phyloP scores from a whole-genome alignment of 1,140 invertebrate species.

The Chlorops oryzae region DNA sequence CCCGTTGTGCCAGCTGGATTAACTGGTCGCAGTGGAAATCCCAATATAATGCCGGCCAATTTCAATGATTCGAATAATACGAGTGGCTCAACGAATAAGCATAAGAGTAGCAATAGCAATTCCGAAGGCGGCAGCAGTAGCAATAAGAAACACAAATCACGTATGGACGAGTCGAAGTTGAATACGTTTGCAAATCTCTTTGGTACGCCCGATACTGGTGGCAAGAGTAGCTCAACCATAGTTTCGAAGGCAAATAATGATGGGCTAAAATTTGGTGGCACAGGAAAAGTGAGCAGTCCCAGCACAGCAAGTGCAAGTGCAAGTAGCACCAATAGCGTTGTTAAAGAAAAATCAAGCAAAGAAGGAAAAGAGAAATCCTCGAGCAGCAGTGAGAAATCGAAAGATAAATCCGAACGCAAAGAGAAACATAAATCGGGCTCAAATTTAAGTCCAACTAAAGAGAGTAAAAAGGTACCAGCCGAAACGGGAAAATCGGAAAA shows the following conservation, averaged over 20 bases:
- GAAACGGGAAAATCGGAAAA: constrained; percentile 55
- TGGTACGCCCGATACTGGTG: constrained; percentile 63
- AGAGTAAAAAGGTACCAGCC: constrained; percentile 52
- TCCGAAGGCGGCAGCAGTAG: constrained; percentile 50
- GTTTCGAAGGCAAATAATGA: neutral
- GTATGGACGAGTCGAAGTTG: constrained; percentile 56
- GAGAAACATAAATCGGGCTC: constrained; percentile 54
- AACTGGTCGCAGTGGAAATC: constrained; percentile 18
- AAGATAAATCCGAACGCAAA: constrained; percentile 55
- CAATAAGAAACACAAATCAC: constrained; percentile 60
- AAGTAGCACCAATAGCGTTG: constrained; percentile 20
- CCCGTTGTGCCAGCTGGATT: constrained; percentile 23
- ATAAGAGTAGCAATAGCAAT: no score
- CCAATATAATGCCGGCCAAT: constrained; percentile 5
- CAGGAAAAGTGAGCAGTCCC: neutral
- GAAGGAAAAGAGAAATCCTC: constrained; percentile 39
- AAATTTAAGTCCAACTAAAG: constrained; percentile 57
- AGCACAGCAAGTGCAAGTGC: constrained; percentile 8
- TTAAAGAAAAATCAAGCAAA: constrained; percentile 35
- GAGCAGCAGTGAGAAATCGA: constrained; percentile 26
- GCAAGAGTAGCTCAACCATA: constrained; percentile 44
- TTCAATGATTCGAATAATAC: neutral
- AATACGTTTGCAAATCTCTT: constrained; percentile 72
- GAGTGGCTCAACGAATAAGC: no score
- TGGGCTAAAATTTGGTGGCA: neutral